phyloP scores from a whole-genome alignment of 2,113 vertebrate genomes.

The Fregata magnificens region DNA sequence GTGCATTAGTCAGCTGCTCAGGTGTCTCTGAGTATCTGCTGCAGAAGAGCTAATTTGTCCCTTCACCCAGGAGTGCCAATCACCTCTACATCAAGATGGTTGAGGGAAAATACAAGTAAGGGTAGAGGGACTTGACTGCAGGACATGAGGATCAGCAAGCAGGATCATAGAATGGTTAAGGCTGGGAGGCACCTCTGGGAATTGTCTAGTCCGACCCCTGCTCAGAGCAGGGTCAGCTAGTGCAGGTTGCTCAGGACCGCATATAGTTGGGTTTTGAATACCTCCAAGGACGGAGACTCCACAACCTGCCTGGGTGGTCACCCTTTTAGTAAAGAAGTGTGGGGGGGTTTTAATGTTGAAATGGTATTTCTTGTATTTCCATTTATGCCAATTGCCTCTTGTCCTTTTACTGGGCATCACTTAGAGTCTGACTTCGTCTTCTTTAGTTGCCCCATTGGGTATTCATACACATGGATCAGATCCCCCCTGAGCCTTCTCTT shows the following conservation, averaged over 20 bases:
- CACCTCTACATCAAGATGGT: not conserved
- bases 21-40: not conserved
- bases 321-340: not conserved
- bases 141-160: not conserved
- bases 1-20: not conserved
- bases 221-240: not conserved
- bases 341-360: not conserved
- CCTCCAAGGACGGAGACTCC: not conserved
- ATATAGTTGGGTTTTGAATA: not conserved
- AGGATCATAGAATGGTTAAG: not conserved
- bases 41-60: not conserved
- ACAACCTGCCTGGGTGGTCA: not conserved
- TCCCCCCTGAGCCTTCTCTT: not conserved
- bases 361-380: not conserved
- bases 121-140: not conserved
- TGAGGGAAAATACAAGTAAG: not conserved
- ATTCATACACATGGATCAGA: not conserved
- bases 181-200: not conserved
- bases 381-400: not conserved
- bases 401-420: not conserved
- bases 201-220: not conserved
- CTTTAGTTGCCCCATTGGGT: not conserved
- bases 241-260: not conserved
- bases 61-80: not conserved
- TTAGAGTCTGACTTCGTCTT: not conserved